phyloP scores from a whole-genome alignment of 2,888 invertebrate species.

The Volucella inanis region DNA sequence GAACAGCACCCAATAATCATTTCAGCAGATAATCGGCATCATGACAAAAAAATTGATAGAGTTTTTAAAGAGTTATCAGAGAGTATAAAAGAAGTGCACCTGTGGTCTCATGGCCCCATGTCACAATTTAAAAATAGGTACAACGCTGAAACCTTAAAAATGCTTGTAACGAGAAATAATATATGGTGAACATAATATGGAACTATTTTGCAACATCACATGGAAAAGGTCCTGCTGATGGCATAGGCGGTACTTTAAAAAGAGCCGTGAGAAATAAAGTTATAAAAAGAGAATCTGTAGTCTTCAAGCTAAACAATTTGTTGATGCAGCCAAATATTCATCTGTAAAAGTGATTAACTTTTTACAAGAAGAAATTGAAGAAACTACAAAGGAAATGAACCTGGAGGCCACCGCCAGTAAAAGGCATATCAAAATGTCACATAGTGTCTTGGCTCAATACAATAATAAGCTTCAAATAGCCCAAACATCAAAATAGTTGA shows the following conservation, averaged over 20 bases:
- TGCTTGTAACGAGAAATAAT: slow-evolving; percentile 4
- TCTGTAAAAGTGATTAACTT: too few relatives aligned
- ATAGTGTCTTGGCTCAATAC: too few relatives aligned
- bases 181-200: slow-evolving; percentile 5
- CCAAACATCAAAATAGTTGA: too few relatives aligned
- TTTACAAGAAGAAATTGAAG: too few relatives aligned
- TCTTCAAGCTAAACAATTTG: too few relatives aligned
- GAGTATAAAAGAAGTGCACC: slow-evolving; percentile 4
- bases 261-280: slow-evolving; percentile 6
- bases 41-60: slow-evolving; percentile 19
- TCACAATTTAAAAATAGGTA: slow-evolving; percentile 3
- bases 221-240: slow-evolving; percentile 19
- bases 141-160: slow-evolving; percentile 15
- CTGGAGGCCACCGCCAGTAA: slow-evolving; percentile 10
- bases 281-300: neutral
- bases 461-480: too few relatives aligned
- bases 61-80: slow-evolving; percentile 25
- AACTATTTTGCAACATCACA: slow-evolving; percentile 17
- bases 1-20: slow-evolving; percentile 17
- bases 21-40: slow-evolving; percentile 22
- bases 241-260: slow-evolving; percentile 17
- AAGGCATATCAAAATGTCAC: slow-evolving; percentile 20
- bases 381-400: slow-evolving; percentile 3
- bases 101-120: slow-evolving; percentile 19
- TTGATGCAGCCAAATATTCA: too few relatives aligned